These are phyloP conservation scores for Numenius arquata DNA, from an alignment of 2,113 vertebrate species.

Conservation along the genomic window DNA sequence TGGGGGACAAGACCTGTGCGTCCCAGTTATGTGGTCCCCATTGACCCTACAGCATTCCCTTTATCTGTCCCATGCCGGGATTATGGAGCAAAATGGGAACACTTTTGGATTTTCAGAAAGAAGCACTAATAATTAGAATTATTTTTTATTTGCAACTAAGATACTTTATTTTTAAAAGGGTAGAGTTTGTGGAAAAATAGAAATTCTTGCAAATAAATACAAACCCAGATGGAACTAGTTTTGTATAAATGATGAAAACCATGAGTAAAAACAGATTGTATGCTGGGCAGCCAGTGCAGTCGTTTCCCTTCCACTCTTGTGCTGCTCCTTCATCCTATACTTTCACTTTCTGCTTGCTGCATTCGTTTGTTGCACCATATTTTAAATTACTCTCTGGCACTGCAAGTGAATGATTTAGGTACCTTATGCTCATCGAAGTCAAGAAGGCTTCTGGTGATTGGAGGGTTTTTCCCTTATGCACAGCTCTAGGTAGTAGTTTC, in stretches of 20 bases:
- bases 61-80: neutral
- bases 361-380: neutral
- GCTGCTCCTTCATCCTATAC: neutral
- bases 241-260: neutral
- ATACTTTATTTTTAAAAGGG: neutral
- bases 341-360: neutral
- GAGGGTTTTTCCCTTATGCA: neutral
- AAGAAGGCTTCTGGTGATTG: neutral
- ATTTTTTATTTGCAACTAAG: neutral
- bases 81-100: neutral
- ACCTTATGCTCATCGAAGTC: neutral
- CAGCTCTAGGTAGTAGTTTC: neutral
- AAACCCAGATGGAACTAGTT: neutral
- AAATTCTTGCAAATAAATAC: neutral
- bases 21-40: neutral
- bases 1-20: neutral
- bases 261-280: neutral
- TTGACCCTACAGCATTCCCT: neutral
- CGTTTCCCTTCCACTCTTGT: neutral
- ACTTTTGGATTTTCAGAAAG: neutral
- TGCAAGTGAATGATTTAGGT: neutral
- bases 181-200: neutral
- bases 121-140: neutral
- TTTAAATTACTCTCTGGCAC: neutral
- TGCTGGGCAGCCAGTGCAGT: neutral